Evolutionary conservation across 2,113 vertebrate genomes (phyloP), one percentile per base, ranked within the genome.

Genomic region (Lathamus discolor): DNA sequence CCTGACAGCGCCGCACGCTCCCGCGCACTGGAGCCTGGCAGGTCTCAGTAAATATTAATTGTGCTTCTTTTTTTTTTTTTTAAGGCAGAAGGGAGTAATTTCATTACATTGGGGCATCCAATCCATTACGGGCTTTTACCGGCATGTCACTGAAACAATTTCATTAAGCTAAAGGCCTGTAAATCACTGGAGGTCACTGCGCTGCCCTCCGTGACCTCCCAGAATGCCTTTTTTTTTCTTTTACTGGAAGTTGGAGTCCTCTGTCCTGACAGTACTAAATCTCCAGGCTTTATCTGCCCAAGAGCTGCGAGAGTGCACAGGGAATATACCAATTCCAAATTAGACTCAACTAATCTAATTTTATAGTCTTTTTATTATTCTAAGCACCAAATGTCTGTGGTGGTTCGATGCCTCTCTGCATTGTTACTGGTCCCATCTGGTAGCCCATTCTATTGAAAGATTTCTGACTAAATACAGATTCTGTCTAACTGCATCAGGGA

Each of bases 71-170:
- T 98, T 97, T 98, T 84, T 84, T 84, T 88, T 88, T 93, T 93
- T 93, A 98, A 99, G 99, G 98, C 98, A 98, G 98, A 99, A 98
- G 98, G 98, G 99, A 99, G 99, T 99, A 99, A 99, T 99, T 99
- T 99, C 99, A 99, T 99, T 99, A 99, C 99, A 99, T 99, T 99
- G 99, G 99, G 98, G 99, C 98, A 98, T 98, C 99, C 99, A 99
- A 99, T 99, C 99, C 99, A 99, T 99, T 99, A 99, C 98, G 98
- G 98, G 99, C 99, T 99, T 99, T 99, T 99, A 99, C 99, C 98
- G 98, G 98, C 99, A 99, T 99, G 99, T 99, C 99, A 99, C 98
- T 98, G 99, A 99, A 99, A 99, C 99, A 99, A 99, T 99, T 99
- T 99, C 99, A 99, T 99, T 99, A 99, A 99, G 99, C 98, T 99